Evolutionary conservation across 2,888 invertebrate genomes (phyloP), one percentile per base, ranked within the genome.

Genomic region (Ormia ochracea): DNA sequence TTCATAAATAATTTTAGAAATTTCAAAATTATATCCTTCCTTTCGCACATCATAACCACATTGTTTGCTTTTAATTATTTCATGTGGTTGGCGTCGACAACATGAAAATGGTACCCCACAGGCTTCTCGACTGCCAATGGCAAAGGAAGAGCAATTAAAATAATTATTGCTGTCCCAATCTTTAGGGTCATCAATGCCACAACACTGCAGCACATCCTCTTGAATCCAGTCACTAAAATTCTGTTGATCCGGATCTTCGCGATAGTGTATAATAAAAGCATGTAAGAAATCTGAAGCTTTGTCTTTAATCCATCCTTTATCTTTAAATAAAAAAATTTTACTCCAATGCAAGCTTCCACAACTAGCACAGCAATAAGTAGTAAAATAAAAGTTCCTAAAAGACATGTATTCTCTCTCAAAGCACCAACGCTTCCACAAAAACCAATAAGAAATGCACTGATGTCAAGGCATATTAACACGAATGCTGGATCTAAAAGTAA

Each of bases 31-130:
- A 91, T 95, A 96, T 85, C 94, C 95, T 82, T 94, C 94, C 90
- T 96, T 96, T 84, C 97, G 92, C 6, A 97, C 97, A 89, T 97
- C 97, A 89, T 98, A 98, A 4, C 98, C 98, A 90, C 98, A 98
- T 89, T 98, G 98, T 88, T 97, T 97, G 90, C 98, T 98, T 86
- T 95, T 93, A 61, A 95, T 95, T 74, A 95, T 91, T 88, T 96
- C 96, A 87, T 95, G 94, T 36, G 95, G 94, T 87, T 95, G 94
- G 84, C 93, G 93, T 87, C 95, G 94, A 90, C 99, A 99, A 88
- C 99, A 99, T 76, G 97, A 98, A 91, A 98, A 99, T 41, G 99
- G 99, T 66, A 99, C 99, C 31, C 99, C 98, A 90, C 98, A 99
- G 0, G 98, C 98, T 91, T 99, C 98, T 54, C 97, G 93, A 85